phyloP scores from a whole-genome alignment of 2,797 vertebrate species.

The Anabas testudineus region DNA sequence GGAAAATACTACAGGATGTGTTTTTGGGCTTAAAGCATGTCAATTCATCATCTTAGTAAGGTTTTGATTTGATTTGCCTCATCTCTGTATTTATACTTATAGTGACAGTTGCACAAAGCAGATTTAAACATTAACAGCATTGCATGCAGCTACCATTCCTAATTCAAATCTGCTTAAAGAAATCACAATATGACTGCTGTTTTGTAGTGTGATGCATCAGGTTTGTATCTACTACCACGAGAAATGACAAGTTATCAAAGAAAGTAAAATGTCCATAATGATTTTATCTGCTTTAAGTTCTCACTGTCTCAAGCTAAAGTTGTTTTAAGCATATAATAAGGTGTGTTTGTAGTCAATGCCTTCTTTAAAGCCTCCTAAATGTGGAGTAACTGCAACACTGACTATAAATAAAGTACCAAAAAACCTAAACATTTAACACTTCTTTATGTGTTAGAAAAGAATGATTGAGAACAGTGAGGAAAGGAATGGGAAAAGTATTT shows the following conservation, averaged over 20 bases:
- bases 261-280: constrained; percentile 28
- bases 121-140: constrained; percentile 1
- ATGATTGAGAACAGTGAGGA: neutral
- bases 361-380: neutral
- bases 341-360: neutral
- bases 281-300: constrained; percentile 22
- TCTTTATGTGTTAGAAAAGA: constrained; percentile 13
- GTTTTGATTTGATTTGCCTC: neutral
- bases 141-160: constrained; percentile 11
- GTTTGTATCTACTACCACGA: constrained; percentile 43
- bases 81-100: neutral
- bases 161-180: constrained; percentile 16
- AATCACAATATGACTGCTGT: constrained; percentile 23
- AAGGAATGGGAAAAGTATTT: neutral
- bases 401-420: too few species aligned
- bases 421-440: too few species aligned
- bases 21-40: neutral
- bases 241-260: constrained; percentile 31
- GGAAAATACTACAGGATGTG: constrained; percentile 6
- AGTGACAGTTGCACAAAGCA: neutral
- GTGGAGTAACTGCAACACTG: neutral
- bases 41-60: neutral
- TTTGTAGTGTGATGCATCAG: constrained; percentile 47
- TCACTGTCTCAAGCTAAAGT: constrained; percentile 9
- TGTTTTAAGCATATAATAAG: constrained; percentile 7